Conservation (phyloP, 1,140 invertebrate genomes). For the Drosophila oshimai region DNA sequence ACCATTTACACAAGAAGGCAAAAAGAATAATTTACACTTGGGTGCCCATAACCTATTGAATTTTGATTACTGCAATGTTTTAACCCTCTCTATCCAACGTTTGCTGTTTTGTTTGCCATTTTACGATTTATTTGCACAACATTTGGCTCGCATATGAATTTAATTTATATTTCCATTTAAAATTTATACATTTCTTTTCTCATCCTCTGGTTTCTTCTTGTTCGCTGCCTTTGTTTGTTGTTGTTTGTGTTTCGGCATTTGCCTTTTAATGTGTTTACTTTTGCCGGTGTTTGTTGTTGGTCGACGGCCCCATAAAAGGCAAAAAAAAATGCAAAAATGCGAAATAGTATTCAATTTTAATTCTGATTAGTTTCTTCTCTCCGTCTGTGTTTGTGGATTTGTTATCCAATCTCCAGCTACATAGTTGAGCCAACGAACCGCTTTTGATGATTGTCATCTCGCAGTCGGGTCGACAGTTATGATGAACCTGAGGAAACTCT, state of each 20-base stretch:
- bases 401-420: not conserved
- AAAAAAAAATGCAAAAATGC: slow-evolving; percentile 33
- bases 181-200: slow-evolving; percentile 72
- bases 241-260: slow-evolving; percentile 51
- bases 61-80: slow-evolving; percentile 66
- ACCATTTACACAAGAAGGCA: slow-evolving; percentile 8
- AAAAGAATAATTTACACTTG: slow-evolving; percentile 37
- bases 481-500: not conserved
- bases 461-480: slow-evolving; percentile 33
- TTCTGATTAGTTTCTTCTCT: slow-evolving; percentile 52
- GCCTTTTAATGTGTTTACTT: slow-evolving; percentile 74
- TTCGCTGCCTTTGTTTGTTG: slow-evolving; percentile 20
- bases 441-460: slow-evolving; percentile 45
- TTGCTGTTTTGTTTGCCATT: slow-evolving; percentile 68
- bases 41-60: slow-evolving; percentile 55
- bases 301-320: slow-evolving; percentile 55
- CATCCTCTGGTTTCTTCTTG: slow-evolving; percentile 7
- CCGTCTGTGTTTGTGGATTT: not conserved
- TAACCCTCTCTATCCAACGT: slow-evolving; percentile 2
- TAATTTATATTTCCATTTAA: slow-evolving; percentile 79
- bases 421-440: slow-evolving; percentile 11
- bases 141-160: slow-evolving; percentile 78
- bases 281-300: slow-evolving; percentile 20
- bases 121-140: slow-evolving; percentile 76
- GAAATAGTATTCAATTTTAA: slow-evolving; percentile 74